Conservation (phyloP, 2,113 vertebrate species). For the Catharus bicknelli region DNA sequence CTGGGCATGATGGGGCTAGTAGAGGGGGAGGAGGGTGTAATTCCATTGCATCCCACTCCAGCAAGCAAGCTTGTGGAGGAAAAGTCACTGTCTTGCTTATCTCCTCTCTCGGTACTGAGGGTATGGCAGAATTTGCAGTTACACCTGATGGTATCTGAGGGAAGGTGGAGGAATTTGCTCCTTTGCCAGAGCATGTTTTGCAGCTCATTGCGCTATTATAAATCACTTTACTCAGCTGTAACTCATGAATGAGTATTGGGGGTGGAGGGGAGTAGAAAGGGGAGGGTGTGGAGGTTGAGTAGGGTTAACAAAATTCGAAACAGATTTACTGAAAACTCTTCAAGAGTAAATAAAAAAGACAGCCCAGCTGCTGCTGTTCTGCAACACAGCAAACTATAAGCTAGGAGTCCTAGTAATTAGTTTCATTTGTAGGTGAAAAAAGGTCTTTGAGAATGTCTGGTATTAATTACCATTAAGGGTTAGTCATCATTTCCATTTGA, state of each 20-base stretch:
- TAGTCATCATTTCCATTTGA: slow-evolving; percentile 62
- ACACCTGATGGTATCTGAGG: slow-evolving; percentile 68
- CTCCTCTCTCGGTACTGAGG: not conserved
- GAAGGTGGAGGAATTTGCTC: slow-evolving; percentile 63
- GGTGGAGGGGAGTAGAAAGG: slow-evolving; percentile 2
- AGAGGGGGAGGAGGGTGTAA: slow-evolving; percentile 3
- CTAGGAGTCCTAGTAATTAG: slow-evolving; percentile 68
- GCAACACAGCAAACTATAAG: slow-evolving; percentile 21
- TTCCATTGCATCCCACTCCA: slow-evolving; percentile 13
- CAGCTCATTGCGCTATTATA: slow-evolving; percentile 68
- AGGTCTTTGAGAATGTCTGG: slow-evolving; percentile 71
- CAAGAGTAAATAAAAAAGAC: slow-evolving; percentile 62
- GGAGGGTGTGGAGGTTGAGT: slow-evolving; percentile 49
- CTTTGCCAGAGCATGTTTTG: slow-evolving; percentile 59
- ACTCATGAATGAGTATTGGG: slow-evolving; percentile 68
- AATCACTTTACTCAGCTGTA: slow-evolving; percentile 79
- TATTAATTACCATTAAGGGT: slow-evolving; percentile 65
- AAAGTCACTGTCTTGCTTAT: slow-evolving; percentile 50
- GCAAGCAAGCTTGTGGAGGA: slow-evolving; percentile 25
- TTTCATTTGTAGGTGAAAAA: slow-evolving; percentile 77
- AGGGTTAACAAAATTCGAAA: slow-evolving; percentile 72
- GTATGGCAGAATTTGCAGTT: slow-evolving; percentile 51
- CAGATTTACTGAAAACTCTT: slow-evolving; percentile 73
- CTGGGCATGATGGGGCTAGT: slow-evolving; percentile 5
- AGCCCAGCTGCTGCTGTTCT: slow-evolving; percentile 63